A percentile compares a stretch with the other conserved stretches of the same genome.
These are phyloP conservation scores for Drosophila subquinaria DNA, from an alignment of 2,888 invertebrate species.

Conservation along the genomic window DNA sequence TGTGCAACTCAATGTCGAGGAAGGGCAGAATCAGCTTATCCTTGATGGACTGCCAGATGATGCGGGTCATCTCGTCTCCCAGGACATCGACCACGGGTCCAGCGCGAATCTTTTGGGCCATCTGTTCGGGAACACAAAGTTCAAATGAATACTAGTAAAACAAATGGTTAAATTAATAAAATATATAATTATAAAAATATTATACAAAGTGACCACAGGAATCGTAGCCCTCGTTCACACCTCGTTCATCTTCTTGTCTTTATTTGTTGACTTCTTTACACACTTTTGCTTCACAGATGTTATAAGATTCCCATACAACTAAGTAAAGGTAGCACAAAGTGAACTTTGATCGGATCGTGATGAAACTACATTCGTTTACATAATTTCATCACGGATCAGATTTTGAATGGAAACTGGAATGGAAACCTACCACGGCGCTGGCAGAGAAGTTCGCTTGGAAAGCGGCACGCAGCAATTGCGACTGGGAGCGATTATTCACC, in stretches of 20 bases:
- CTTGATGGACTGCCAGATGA: slow-evolving; percentile 99
- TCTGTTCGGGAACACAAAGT: slow-evolving; percentile 73
- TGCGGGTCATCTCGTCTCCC: slow-evolving; percentile 98
- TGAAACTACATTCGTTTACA: not conserved
- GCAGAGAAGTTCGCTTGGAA: slow-evolving; percentile 64
- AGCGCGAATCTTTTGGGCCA: slow-evolving; percentile 89
- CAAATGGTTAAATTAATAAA: not conserved
- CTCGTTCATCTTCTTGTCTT: slow-evolving; percentile 13
- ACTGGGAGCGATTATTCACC: slow-evolving; percentile 32
- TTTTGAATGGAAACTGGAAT: not conserved
- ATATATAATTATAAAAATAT: not conserved
- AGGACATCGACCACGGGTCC: slow-evolving; percentile 96
- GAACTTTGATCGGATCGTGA: not conserved
- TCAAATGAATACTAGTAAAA: slow-evolving; percentile 30
- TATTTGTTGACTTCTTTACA: not conserved
- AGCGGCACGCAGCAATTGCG: slow-evolving; percentile 31
- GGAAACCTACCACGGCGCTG: slow-evolving; percentile 64
- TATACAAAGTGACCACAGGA: not conserved
- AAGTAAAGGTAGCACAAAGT: slow-evolving; percentile 8
- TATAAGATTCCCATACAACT: not conserved
- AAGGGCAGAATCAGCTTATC: slow-evolving; percentile 98
- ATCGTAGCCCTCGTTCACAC: slow-evolving; percentile 3
- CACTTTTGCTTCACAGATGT: not conserved
- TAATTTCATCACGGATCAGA: slow-evolving; percentile 45
- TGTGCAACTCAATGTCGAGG: slow-evolving; percentile 96